Evolutionary conservation across 2,888 invertebrate genomes (phyloP).

Genomic region (Conus canariensis): DNA sequence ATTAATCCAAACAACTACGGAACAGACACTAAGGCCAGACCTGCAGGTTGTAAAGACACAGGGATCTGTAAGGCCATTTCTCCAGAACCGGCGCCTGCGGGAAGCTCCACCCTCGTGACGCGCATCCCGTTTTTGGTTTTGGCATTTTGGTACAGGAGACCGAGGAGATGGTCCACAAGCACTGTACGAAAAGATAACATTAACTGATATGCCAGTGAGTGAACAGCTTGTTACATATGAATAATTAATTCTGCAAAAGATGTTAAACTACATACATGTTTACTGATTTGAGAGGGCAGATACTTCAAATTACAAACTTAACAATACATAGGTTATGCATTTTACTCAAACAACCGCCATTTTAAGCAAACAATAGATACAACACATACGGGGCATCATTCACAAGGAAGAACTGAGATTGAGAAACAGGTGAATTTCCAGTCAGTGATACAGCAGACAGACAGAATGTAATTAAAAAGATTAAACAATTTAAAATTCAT

Average conservation of each 20-base stretch:
- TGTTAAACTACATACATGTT: not conserved
- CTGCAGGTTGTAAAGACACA: conserved; percentile 47
- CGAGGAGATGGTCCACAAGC: conserved; percentile 70
- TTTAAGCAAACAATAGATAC: too few species aligned
- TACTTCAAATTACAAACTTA: too few species aligned
- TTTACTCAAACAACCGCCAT: too few species aligned
- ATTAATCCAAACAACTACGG: too few species aligned
- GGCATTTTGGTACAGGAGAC: conserved; percentile 69
- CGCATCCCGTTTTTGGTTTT: conserved; percentile 56
- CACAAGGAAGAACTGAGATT: too few species aligned
- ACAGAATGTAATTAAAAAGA: too few species aligned
- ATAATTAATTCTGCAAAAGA: not conserved
- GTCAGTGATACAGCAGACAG: too few species aligned
- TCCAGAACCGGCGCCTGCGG: conserved; percentile 42
- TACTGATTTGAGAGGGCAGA: not conserved
- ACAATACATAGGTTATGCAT: too few species aligned
- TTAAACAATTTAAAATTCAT: too few species aligned
- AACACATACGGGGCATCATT: too few species aligned
- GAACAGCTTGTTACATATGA: not conserved
- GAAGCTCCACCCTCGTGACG: conserved; percentile 46
- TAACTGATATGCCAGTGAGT: conserved; percentile 17
- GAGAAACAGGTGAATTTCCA: too few species aligned
- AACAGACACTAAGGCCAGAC: not conserved
- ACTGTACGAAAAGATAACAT: conserved; percentile 58
- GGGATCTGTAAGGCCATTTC: conserved; percentile 54